Percentiles rank a stretch among this genome's conserved stretches.
phyloP scores from a whole-genome alignment of 1,140 invertebrate genomes.

The Anastatus disparis region DNA sequence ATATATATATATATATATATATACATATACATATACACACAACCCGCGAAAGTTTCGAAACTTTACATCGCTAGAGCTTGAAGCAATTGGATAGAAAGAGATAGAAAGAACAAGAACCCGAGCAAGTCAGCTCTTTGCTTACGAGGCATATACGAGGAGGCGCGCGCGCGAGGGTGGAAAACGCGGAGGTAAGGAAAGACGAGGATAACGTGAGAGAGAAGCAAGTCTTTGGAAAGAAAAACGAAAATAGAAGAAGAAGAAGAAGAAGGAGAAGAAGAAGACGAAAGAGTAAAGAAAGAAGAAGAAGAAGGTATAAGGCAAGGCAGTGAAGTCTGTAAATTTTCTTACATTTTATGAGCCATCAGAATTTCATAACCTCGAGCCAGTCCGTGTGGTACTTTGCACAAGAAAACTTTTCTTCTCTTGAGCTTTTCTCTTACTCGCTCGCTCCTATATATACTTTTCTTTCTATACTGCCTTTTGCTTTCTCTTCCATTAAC shows the following conservation, averaged over 20 bases:
- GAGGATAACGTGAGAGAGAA: slow-evolving; percentile 37
- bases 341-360: slow-evolving; percentile 70
- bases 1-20: too few species aligned
- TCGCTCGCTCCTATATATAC: slow-evolving; percentile 33
- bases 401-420: slow-evolving; percentile 65
- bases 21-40: too few species aligned
- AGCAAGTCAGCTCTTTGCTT: slow-evolving; percentile 1
- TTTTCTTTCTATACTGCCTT: background rate
- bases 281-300: slow-evolving; percentile 17
- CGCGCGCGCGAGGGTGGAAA: slow-evolving; percentile 34
- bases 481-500: slow-evolving; percentile 40
- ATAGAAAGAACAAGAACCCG: background rate
- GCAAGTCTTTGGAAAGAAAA: slow-evolving; percentile 13
- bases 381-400: slow-evolving; percentile 68
- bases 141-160: slow-evolving; percentile 33
- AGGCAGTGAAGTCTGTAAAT: slow-evolving; percentile 65
- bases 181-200: slow-evolving; percentile 30
- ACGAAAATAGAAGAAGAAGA: slow-evolving; percentile 38
- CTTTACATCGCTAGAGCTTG: slow-evolving; percentile 53
- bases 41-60: slow-evolving; percentile 58
- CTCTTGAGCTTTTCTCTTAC: slow-evolving; percentile 43
- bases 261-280: slow-evolving; percentile 38
- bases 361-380: slow-evolving; percentile 70
- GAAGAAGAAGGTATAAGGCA: slow-evolving; percentile 39
- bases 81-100: background rate